Evolutionary conservation across 2,113 vertebrate species (phyloP), one percentile per base, ranked within the genome.

Genomic region (Sarotherodon lohbergeri): DNA sequence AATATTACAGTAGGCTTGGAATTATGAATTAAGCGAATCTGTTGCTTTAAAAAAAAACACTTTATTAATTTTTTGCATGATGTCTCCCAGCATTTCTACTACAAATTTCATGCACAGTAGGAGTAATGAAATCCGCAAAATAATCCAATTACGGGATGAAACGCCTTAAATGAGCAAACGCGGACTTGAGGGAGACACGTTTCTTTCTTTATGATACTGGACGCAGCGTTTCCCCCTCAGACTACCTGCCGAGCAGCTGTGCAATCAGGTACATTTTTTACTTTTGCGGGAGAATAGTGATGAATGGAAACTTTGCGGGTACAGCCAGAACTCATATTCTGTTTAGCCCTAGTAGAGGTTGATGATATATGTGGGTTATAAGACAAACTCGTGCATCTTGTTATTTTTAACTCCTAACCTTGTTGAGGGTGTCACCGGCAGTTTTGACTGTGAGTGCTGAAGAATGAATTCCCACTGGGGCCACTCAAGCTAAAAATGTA

Each of bases 401-500:
- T 81, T 84, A 78, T 81, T 78, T 83, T n/a, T 61, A 76, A 39
- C 59, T n/a, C 19, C 39, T 17, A 54, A 48, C 43, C 86, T 81
- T 32, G 54, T n/a, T 78, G 27, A 52, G 73, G 43, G 46, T 19
- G 71, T 56, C 66, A 36, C 7, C 16, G 14, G 27, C 52, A 50
- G 43, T 34, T 83, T 56, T 66, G 27, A 57, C 24, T 10, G 13
- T 5, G 55, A 81, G 83, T 57, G 43, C 34, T 41, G 4, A 76
- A 24, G 39, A 52, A 84, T 82, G 9, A n/a, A 80, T 52, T 84
- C 63, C 55, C 79, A 84, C 24, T 17, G 14, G 6, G 27, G 66
- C 83, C 86, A 88, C 73, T 89, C 22, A 2, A 81, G 71, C 80
- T 88, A 81, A 89, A 89, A 85, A 61, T 85, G 80, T 34, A 54